These are phyloP conservation scores for Isotomurus palustris DNA, from an alignment of 2,888 invertebrate genomes.

Conservation along the genomic window DNA sequence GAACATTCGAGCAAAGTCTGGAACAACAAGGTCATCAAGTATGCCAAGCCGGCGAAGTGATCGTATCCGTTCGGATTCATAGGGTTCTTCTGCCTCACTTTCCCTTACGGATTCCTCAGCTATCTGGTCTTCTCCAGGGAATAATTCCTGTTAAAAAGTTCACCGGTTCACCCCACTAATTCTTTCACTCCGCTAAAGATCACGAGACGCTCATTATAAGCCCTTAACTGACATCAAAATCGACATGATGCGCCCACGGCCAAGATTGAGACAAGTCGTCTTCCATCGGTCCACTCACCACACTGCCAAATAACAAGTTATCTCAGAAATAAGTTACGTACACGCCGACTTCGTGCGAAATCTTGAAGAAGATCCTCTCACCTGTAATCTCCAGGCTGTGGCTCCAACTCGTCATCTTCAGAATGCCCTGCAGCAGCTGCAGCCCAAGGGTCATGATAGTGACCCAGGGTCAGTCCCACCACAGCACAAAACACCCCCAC, in stretches of 20 bases:
- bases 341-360: too few species aligned
- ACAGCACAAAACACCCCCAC: too few species aligned
- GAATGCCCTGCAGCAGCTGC: too few species aligned
- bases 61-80: background rate
- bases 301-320: background rate
- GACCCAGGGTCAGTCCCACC: too few species aligned
- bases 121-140: constrained; percentile 38
- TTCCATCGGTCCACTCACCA: background rate
- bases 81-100: background rate
- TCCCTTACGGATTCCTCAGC: constrained; percentile 26
- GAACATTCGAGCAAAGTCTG: background rate
- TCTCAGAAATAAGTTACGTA: too few species aligned
- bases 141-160: constrained; percentile 19
- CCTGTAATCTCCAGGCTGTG: too few species aligned
- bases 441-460: too few species aligned
- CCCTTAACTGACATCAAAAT: constrained; percentile 36
- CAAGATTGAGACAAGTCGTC: background rate
- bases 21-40: constrained; percentile 2
- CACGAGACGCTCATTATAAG: background rate
- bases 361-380: too few species aligned
- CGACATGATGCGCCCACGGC: constrained; percentile 37
- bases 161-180: background rate
- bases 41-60: background rate
- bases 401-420: too few species aligned
- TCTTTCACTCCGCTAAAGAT: background rate